Evolutionary conservation across 2,113 vertebrate genomes (phyloP).

Genomic region (Austrofundulus limnaeus): DNA sequence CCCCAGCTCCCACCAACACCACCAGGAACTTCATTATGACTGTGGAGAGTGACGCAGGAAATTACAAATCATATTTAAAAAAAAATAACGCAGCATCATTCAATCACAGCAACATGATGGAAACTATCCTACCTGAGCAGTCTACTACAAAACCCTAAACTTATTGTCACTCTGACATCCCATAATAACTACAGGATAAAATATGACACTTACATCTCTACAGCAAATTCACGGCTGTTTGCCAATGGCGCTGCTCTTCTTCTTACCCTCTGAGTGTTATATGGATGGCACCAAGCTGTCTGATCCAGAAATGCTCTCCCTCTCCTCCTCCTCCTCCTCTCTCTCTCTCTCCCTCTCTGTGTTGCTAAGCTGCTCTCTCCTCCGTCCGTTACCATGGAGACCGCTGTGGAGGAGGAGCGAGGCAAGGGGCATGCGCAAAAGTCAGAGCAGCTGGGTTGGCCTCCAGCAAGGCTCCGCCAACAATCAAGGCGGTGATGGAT

Average conservation of each 20-base stretch:
- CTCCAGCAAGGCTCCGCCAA: constrained; percentile 21
- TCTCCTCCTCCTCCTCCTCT: constrained; percentile 36
- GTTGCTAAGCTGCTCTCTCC: constrained; percentile 78
- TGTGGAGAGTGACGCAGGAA: constrained; percentile 36
- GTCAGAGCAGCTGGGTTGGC: constrained; percentile 34
- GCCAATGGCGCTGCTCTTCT: constrained; percentile 13
- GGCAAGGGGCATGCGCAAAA: constrained; percentile 55
- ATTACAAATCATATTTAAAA: background rate
- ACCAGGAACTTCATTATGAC: constrained; percentile 93
- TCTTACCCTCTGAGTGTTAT: constrained; percentile 18
- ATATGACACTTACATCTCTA: constrained; percentile 1
- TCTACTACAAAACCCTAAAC: background rate
- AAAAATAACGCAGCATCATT: constrained; percentile 5
- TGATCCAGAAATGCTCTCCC: constrained; percentile 42
- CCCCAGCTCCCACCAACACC: constrained; percentile 90
- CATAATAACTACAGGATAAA: background rate
- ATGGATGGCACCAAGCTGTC: constrained; percentile 45
- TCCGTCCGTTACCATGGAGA: constrained; percentile 75
- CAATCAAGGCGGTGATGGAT: constrained; percentile 44
- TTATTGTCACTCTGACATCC: background rate
- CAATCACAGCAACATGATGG: background rate
- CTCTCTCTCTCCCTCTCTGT: constrained; percentile 28
- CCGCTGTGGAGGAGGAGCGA: constrained; percentile 55
- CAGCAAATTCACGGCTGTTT: constrained; percentile 8
- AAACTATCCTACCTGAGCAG: too few species aligned